Evolutionary conservation across 2,113 vertebrate genomes (phyloP), one percentile per base, ranked within the genome.

Genomic region (Mastomys natalensis): DNA sequence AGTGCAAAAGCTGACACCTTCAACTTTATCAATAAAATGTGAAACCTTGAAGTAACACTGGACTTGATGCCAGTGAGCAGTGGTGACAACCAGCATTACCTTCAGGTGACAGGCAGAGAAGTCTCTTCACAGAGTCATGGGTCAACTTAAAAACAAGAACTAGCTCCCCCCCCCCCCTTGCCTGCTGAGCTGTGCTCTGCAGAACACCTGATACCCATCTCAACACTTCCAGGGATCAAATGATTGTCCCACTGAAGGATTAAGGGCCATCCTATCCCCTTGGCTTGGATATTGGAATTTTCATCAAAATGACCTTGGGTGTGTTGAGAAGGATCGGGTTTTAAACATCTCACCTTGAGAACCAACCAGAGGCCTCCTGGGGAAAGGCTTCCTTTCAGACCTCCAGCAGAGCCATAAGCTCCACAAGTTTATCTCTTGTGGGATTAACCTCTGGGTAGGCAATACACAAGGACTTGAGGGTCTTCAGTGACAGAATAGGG

Each of bases 261-360:
- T 99, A 99, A 98, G 97, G 98, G 99, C 98, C 99, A 99, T 98
- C 98, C 98, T 99, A 99, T 99, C 99, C 98, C 96, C 98, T 98
- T 99, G 99, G 99, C 98, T 98, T 97, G 97, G 98, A 97, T 82
- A 98, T 98, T 98, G 99, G 99, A 99, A 99, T 99, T 99, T 99
- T 99, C 99, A 99, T 99, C 99, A 99, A 99, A 99, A 99, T 99
- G 99, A 99, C 99, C 99, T 99, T 99, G 99, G 99, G 99, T 99
- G 99, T 99, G 99, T 99, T 98, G 98, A 98, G 98, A 98, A 98
- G 99, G 98, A 98, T 98, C 98, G 97, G 97, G 66, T 94, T 96
- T 93, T 97, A 88, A 96, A 97, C 97, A 97, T 97, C 96, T 97
- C 98, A 98, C 98, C 98, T 98, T 98, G 97, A 97, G 97, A 98